phyloP scores from a whole-genome alignment of 2,113 vertebrate genomes.

The Python bivittatus region DNA sequence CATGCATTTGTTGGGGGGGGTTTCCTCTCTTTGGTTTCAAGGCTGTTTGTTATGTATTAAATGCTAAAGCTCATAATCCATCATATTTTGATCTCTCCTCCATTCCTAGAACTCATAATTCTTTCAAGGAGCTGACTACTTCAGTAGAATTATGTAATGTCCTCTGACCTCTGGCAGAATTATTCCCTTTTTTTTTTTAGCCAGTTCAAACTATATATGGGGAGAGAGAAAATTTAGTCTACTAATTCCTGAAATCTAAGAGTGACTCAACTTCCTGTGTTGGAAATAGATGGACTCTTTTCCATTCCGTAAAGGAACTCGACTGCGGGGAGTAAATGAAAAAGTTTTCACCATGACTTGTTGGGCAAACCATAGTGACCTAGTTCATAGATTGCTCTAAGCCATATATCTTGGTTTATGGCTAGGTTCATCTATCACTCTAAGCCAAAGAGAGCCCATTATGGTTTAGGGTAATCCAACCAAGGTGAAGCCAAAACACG shows the following conservation, averaged over 20 bases:
- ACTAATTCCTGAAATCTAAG: constrained; percentile 2
- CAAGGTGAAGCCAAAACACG: background rate
- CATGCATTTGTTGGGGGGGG: background rate
- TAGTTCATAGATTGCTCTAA: background rate
- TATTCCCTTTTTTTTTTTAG: background rate
- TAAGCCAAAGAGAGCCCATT: background rate
- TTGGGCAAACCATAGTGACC: background rate
- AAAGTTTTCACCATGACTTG: background rate
- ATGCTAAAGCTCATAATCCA: constrained; percentile 21
- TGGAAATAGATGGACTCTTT: background rate
- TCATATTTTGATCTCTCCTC: background rate
- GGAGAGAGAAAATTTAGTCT: background rate
- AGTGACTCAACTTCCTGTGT: background rate
- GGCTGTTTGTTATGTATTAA: background rate
- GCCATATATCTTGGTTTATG: background rate
- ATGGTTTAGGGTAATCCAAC: background rate
- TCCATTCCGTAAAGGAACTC: background rate
- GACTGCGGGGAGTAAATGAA: rapidly evolving
- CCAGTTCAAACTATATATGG: background rate
- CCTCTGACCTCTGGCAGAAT: constrained; percentile 25
- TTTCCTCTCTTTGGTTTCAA: background rate
- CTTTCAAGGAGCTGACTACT: constrained; percentile 4
- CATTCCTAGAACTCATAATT: background rate
- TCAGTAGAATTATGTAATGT: constrained; percentile 23
- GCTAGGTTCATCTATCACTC: background rate